Percentiles rank a stretch among this genome's conserved stretches.
Conservation (phyloP, 2,888 invertebrate genomes). For the Spicauda simplicius region DNA sequence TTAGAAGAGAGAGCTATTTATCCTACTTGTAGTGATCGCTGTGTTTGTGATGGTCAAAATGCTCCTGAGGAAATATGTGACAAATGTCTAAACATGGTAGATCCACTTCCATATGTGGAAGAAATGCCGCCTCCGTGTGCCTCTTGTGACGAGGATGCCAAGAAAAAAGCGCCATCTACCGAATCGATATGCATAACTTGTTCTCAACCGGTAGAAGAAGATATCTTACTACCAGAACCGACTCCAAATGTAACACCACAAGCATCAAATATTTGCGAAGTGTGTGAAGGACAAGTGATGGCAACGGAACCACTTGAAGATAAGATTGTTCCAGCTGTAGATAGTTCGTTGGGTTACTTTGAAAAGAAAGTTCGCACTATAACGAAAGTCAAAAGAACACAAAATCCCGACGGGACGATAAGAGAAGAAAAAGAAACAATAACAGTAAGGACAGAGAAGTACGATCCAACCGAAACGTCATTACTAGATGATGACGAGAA, state of each 20-base stretch:
- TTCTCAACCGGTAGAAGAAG: conserved; percentile 29
- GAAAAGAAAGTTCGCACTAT: conserved; percentile 52
- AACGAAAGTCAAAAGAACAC: conserved; percentile 50
- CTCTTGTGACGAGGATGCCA: conserved; percentile 27
- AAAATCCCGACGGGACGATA: conserved; percentile 54
- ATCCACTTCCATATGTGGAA: neutral
- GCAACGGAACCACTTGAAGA: conserved; percentile 18
- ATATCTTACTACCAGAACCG: conserved; percentile 17
- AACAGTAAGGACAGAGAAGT: conserved; percentile 46
- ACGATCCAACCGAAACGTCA: conserved; percentile 46
- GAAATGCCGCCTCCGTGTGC: conserved; percentile 29
- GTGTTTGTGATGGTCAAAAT: conserved; percentile 17
- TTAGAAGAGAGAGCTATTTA: conserved; percentile 22
- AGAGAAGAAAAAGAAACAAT: conserved; percentile 52
- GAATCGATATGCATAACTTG: conserved; percentile 33
- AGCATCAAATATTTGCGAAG: conserved; percentile 24
- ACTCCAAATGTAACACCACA: conserved; percentile 5
- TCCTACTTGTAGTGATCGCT: conserved; percentile 24
- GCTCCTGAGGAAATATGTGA: conserved; percentile 4
- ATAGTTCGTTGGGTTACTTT: conserved; percentile 49
- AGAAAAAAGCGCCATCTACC: conserved; percentile 23
- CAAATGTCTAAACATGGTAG: conserved; percentile 15
- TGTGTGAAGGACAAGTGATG: conserved; percentile 23
- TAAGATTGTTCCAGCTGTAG: conserved; percentile 17
- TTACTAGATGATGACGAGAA: conserved; percentile 43